These are phyloP conservation scores for Sussaba pulchella DNA, from an alignment of 2,888 invertebrate species.

Conservation along the genomic window DNA sequence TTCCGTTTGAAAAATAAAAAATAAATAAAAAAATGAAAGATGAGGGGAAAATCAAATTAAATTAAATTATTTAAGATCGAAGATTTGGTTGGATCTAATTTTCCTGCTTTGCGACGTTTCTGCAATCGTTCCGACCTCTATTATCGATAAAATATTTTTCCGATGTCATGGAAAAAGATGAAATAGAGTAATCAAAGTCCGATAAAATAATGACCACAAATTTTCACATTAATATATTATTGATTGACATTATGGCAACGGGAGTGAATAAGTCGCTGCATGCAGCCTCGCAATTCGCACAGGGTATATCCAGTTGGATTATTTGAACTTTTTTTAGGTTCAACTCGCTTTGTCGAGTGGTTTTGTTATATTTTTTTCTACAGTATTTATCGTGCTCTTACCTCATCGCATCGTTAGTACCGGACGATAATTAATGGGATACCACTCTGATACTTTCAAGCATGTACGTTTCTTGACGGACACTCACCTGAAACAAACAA, in stretches of 20 bases:
- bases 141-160: constrained; percentile 33
- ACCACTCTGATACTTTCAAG: too few relatives aligned
- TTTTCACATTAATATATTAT: neutral
- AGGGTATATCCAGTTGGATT: neutral
- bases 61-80: too few relatives aligned
- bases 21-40: too few relatives aligned
- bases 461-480: neutral
- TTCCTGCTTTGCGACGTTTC: constrained; percentile 37
- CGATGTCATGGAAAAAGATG: neutral
- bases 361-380: too few relatives aligned
- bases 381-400: neutral
- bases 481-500: constrained; percentile 13
- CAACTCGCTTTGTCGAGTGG: too few relatives aligned
- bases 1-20: too few relatives aligned
- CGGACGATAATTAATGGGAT: neutral
- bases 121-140: constrained; percentile 18
- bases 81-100: constrained; percentile 45
- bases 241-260: constrained; percentile 1
- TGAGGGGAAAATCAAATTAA: too few relatives aligned
- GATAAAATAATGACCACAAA: neutral
- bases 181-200: neutral
- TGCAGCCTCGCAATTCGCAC: neutral
- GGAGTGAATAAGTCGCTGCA: neutral
- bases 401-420: neutral
- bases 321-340: neutral